These are phyloP conservation scores for Chalcis sispes DNA, from an alignment of 2,888 invertebrate species.

Conservation along the genomic window DNA sequence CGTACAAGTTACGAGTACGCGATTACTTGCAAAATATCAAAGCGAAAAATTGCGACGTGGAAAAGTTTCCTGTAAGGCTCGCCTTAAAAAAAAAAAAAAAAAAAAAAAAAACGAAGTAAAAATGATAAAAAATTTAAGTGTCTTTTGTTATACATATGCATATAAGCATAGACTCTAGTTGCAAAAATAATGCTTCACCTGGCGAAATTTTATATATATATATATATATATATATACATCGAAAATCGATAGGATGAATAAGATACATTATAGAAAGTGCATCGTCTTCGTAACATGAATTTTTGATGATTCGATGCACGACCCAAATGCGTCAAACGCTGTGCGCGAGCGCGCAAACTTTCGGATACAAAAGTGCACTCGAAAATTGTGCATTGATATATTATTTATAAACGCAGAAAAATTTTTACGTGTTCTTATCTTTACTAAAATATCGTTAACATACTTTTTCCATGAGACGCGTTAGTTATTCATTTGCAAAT, in stretches of 20 bases:
- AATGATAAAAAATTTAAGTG: slow-evolving; percentile 32
- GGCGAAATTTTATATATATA: slow-evolving; percentile 35
- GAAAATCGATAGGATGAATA: slow-evolving; percentile 28
- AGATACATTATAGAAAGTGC: not conserved
- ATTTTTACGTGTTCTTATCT: no score
- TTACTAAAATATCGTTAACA: no score
- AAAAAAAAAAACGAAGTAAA: not conserved
- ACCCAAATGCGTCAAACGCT: slow-evolving; percentile 20
- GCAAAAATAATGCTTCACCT: no score
- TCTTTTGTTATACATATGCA: slow-evolving; percentile 30
- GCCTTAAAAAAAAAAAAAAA: slow-evolving; percentile 1
- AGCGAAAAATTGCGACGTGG: slow-evolving; percentile 43
- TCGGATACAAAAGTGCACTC: no score
- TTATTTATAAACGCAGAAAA: no score
- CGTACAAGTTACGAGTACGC: slow-evolving; percentile 39
- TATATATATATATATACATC: no score
- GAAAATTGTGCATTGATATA: no score
- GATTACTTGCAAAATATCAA: not conserved
- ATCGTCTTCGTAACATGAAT: slow-evolving; percentile 20
- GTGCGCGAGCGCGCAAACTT: no score
- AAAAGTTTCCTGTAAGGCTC: not conserved
- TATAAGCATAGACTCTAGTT: not conserved
- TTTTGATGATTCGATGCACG: slow-evolving; percentile 31
- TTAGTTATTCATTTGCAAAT: no score
- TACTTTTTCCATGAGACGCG: no score